These are phyloP conservation scores for Pithys albifrons DNA, from an alignment of 2,113 vertebrate species.

Conservation along the genomic window DNA sequence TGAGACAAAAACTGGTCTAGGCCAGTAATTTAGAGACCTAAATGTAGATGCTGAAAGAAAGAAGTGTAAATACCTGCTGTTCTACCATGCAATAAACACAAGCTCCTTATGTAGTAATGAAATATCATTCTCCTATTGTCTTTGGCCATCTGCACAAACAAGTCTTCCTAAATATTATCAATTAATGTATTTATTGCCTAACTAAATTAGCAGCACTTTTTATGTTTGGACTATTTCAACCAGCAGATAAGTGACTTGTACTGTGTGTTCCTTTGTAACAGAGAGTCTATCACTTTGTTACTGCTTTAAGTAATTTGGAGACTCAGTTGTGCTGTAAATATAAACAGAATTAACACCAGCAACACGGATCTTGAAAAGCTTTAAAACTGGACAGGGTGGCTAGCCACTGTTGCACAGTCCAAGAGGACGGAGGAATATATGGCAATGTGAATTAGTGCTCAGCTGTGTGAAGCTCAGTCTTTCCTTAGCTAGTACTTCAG, in stretches of 20 bases:
- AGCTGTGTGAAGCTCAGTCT: background rate
- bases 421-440: background rate
- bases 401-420: background rate
- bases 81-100: background rate
- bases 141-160: slow-evolving; percentile 24
- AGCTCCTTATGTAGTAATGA: background rate
- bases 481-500: background rate
- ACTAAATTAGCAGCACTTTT: slow-evolving; percentile 43
- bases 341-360: background rate
- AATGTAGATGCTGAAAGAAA: background rate
- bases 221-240: background rate
- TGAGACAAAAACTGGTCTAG: background rate
- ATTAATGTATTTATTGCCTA: slow-evolving; percentile 19
- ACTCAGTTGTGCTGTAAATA: slow-evolving; percentile 3
- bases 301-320: background rate
- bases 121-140: background rate
- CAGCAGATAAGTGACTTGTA: slow-evolving; percentile 34
- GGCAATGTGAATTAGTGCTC: background rate
- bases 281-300: background rate
- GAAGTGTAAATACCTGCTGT: background rate
- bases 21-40: background rate
- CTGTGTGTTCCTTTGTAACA: background rate
- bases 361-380: background rate
- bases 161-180: slow-evolving; percentile 37
- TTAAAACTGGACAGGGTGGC: background rate